Evolutionary conservation across 2,113 vertebrate species (phyloP), one percentile per base, ranked within the genome.

Genomic region (Stegastes partitus): DNA sequence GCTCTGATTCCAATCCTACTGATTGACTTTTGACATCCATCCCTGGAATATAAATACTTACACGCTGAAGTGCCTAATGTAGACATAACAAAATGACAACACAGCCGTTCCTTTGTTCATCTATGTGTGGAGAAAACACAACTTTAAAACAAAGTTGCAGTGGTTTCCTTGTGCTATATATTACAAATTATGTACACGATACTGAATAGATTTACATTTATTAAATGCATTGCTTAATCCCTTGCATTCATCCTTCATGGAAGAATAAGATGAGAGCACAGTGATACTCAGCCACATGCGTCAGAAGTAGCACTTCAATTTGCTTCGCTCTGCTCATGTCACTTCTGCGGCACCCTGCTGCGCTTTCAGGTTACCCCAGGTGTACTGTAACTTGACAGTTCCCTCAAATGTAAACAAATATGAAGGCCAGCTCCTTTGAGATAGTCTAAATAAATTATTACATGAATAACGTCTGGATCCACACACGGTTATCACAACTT

Each of bases 361-460:
- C 4, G 49, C 68, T 78, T 75, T 82, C 66, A 66, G 72, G 72
- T 62, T 56, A 58, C 31, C 70, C 81, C 63, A 59, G 28, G 34
- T 59, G 44, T 39, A 53, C 51, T 71, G 42, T 62, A 61, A 68
- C 70, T 9, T 49, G 77, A 85, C 77, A 82, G 64, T 72, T 79
- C 53, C 37, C 44, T 74, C 26, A 65, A 87, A 63, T 62, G 55
- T 82, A 81, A 88, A 83, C 56, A 84, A 53, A 89, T 77, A 80
- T 28, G 37, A 75, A 56, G 37, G 15, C 69, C 4, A 1, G 11
- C 37, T 59, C 54, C 66, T 86, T 72, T 77, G 53, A 86, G 54
- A 69, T 49, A 31, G 47, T 2, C 42, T 19, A 81, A 74, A 74
- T 81, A 75, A 67, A 81, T 73, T 19, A 64, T 77, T 66, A 47